A percentile compares a stretch with the other conserved stretches of the same genome.
These are phyloP conservation scores for Arge pagana DNA, from an alignment of 2,888 invertebrate species.

Conservation along the genomic window DNA sequence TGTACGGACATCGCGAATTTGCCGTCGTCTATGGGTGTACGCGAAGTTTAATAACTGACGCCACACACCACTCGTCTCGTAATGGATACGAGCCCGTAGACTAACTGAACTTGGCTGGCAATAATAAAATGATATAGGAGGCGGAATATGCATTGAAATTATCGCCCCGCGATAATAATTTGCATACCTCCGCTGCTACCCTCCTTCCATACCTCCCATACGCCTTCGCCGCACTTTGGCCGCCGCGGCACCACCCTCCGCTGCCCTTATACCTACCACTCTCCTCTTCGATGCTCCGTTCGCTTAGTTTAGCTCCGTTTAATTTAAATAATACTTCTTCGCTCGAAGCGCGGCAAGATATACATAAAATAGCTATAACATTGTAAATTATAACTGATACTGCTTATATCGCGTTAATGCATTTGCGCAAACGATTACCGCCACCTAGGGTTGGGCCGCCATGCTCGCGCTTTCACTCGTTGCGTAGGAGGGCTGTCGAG, in stretches of 20 bases:
- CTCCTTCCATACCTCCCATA: constrained; percentile 52
- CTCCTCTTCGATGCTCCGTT: constrained; percentile 44
- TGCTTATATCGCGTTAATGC: constrained; percentile 50
- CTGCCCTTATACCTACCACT: constrained; percentile 33
- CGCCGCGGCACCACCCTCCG: constrained; percentile 26
- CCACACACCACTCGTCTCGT: constrained; percentile 9
- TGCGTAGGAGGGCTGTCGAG: no score
- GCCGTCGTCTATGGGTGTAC: no score
- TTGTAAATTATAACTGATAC: constrained; percentile 59
- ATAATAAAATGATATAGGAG: constrained; percentile 60
- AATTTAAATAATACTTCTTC: constrained; percentile 59
- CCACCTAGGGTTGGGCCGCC: constrained; percentile 26
- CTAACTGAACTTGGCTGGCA: constrained; percentile 55
- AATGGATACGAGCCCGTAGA: constrained; percentile 46
- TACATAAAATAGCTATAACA: constrained; percentile 60
- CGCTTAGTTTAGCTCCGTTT: constrained; percentile 59
- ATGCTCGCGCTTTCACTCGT: not conserved
- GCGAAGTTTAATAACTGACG: no score
- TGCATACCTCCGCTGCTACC: constrained; percentile 30
- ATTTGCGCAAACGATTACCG: constrained; percentile 38
- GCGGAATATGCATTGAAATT: constrained; percentile 60
- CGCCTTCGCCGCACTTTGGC: constrained; percentile 34
- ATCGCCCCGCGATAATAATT: constrained; percentile 59
- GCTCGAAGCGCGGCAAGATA: constrained; percentile 50
- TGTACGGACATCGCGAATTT: no score